These are phyloP conservation scores for Sialis fuliginosa DNA, from an alignment of 2,888 invertebrate genomes.

Conservation along the genomic window DNA sequence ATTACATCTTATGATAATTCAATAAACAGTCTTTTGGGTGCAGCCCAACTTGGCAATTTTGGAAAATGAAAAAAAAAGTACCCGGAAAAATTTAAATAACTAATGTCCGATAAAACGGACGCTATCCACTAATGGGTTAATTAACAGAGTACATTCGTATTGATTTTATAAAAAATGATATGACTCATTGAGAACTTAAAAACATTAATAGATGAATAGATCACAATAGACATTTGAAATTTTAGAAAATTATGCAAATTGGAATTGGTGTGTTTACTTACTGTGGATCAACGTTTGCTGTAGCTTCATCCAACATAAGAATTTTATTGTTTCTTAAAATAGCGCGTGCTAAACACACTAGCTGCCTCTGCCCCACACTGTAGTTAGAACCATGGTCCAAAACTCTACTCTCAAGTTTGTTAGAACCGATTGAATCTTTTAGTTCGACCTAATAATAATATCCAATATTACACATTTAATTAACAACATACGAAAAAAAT, in stretches of 20 bases:
- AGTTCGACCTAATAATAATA: conserved; percentile 41
- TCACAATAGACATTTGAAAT: background rate
- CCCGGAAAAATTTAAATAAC: too few species aligned
- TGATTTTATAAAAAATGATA: background rate
- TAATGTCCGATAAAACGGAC: too few species aligned
- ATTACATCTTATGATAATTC: too few species aligned
- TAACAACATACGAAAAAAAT: too few species aligned
- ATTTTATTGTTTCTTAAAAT: conserved; percentile 64
- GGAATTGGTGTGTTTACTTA: conserved; percentile 25
- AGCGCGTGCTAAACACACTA: conserved; percentile 74
- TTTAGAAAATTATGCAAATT: background rate
- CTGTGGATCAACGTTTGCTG: conserved; percentile 79
- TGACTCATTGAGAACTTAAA: background rate
- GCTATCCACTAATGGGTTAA: too few species aligned
- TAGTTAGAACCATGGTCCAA: conserved; percentile 67
- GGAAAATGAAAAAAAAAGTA: too few species aligned
- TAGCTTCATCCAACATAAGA: conserved; percentile 78
- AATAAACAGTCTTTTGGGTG: too few species aligned
- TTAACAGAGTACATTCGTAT: too few species aligned
- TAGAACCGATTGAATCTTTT: conserved; percentile 36
- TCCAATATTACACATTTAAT: too few species aligned
- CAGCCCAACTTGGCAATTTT: too few species aligned
- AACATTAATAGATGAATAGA: background rate
- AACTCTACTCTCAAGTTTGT: conserved; percentile 44
- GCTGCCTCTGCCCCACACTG: conserved; percentile 76